Base-by-base conservation (phyloP, 2,797 vertebrate species). In the Epinephelus coioides region DNA sequence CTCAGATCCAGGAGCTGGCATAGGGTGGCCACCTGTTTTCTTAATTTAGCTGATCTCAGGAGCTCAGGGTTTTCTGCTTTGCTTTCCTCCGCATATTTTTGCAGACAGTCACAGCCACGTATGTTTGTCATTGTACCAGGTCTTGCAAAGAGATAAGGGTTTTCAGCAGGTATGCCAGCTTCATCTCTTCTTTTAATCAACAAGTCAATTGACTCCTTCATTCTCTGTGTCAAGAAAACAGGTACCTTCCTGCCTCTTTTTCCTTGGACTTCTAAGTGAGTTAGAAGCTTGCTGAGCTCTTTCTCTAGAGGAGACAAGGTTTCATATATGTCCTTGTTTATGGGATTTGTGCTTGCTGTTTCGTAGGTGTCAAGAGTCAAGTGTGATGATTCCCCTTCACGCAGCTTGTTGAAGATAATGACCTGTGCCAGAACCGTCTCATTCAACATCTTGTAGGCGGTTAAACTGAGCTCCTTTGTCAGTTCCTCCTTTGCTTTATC, bases 201-300 rank as follows among this genome's bases (percentile, higher is more conserved):
- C 43, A 82, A 18, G 6, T 82, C 50, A 6, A 72, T 50, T 0
- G 54, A 61, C 11, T 51, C 53, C 17, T 53, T 54, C 46, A 70
- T 66, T 49, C 34, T 54, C 2, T 76, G 47, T 1, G 68, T 57
- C 1, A 81, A 53, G 40, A 62, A 59, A 49, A 76, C n/a, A 11
- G 69, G 73, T 4, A 81, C 71, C 49, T 79, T 73, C 38, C 72
- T 72, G 0, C 55, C 68, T 57, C 73, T 73, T 66, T 86, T 82
- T 1, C 79, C 63, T 0, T 15, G 0, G 21, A 72, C 27, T 17
- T 68, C 69, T 25, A 63, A 25, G 19, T 19, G 56, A 0, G 56
- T 62, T 2, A 77, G 50, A 4, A n/a, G 23, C 7, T 67, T 57
- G 25, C 74, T 73, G 0, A 82, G 64, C 46, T 78, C 63, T 54